phyloP scores from a whole-genome alignment of 2,113 vertebrate species.

The Neolamprologus modestus region DNA sequence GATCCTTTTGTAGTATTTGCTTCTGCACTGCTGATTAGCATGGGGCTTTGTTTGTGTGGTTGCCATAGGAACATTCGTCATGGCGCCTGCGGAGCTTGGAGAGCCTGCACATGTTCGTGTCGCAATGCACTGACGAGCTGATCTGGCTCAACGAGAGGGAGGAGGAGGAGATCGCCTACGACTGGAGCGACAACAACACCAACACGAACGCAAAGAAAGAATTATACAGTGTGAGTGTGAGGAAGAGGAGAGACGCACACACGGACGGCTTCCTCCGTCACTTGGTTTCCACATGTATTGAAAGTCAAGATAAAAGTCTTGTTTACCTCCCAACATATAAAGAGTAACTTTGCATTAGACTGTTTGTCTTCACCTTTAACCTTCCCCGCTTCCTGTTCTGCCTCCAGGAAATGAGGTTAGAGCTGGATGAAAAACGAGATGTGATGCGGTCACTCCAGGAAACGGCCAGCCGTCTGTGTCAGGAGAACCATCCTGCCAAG shows the following conservation, averaged over 20 bases:
- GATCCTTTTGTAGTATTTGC: not conserved
- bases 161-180: slow-evolving; percentile 94
- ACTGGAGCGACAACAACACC: slow-evolving; percentile 92
- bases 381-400: not conserved
- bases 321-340: not conserved
- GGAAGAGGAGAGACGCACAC: accelerated
- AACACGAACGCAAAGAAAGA: slow-evolving; percentile 84
- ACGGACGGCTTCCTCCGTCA: not conserved
- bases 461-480: slow-evolving; percentile 81
- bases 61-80: slow-evolving; percentile 86
- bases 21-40: not conserved
- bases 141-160: slow-evolving; percentile 98
- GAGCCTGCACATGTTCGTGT: slow-evolving; percentile 87
- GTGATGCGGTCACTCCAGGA: slow-evolving; percentile 87
- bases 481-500: slow-evolving; percentile 94
- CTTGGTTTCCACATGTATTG: not conserved
- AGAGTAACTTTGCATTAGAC: not conserved
- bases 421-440: slow-evolving; percentile 88
- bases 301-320: not conserved
- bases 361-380: not conserved
- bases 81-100: slow-evolving; percentile 88
- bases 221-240: slow-evolving; percentile 82
- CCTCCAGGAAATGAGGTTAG: slow-evolving; percentile 80
- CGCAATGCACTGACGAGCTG: slow-evolving; percentile 86
- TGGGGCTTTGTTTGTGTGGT: slow-evolving; percentile 43